Evolutionary conservation across 2,113 vertebrate genomes (phyloP).

Genomic region (Catharus minimus): DNA sequence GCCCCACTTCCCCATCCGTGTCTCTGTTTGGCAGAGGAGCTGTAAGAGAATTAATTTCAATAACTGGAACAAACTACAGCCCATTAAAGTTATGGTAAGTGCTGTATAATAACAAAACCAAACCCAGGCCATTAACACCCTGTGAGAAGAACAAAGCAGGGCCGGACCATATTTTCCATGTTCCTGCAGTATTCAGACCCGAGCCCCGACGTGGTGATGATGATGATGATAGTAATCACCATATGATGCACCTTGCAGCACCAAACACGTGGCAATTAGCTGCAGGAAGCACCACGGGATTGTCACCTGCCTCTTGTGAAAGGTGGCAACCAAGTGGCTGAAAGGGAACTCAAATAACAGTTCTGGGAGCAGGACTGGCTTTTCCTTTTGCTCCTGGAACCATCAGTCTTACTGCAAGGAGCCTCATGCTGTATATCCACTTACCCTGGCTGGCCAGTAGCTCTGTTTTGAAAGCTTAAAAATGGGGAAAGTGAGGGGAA

Average conservation of each 20-base stretch:
- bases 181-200: neutral
- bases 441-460: neutral
- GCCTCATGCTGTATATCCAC: neutral
- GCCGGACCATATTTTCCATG: neutral
- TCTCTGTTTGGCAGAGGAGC: neutral
- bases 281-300: neutral
- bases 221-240: neutral
- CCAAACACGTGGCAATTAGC: neutral
- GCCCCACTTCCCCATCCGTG: accelerated
- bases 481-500: accelerated
- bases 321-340: neutral
- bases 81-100: neutral
- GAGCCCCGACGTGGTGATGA: accelerated
- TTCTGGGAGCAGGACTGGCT: neutral
- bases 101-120: neutral
- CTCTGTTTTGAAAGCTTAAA: neutral
- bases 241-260: neutral
- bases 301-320: neutral
- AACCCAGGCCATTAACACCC: neutral
- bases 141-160: neutral
- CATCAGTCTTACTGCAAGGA: neutral
- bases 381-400: neutral
- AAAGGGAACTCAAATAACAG: neutral
- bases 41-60: neutral
- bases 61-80: neutral